phyloP scores from a whole-genome alignment of 2,888 invertebrate species.

The Arctia plantaginis region DNA sequence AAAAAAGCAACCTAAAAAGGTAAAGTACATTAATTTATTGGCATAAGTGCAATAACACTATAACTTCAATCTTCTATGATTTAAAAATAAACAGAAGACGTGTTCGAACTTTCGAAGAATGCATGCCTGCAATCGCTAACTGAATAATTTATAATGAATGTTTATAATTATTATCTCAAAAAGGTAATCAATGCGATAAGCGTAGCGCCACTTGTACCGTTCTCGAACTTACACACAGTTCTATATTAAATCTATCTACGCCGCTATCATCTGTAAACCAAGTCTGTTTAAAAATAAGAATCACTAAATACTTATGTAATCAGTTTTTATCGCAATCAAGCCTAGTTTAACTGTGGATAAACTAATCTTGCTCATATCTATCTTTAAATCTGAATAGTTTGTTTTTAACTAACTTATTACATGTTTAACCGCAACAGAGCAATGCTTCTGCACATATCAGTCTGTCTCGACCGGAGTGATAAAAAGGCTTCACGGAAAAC shows the following conservation, averaged over 20 bases:
- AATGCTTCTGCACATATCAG: too few relatives aligned
- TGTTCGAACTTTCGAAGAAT: constrained; percentile 25
- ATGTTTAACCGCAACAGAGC: too few relatives aligned
- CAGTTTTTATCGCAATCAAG: constrained; percentile 20
- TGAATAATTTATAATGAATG: constrained; percentile 9
- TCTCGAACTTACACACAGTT: not conserved
- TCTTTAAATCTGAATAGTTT: not conserved
- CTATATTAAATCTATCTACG: not conserved
- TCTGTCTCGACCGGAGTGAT: too few relatives aligned
- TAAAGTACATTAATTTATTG: too few relatives aligned
- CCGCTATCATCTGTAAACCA: not conserved
- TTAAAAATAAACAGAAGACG: not conserved
- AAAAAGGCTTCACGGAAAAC: too few relatives aligned
- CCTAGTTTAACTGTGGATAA: not conserved
- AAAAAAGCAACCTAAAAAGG: too few relatives aligned
- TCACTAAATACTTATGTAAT: constrained; percentile 12
- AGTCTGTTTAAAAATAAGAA: not conserved
- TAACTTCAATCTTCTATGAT: not conserved
- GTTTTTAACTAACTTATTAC: too few relatives aligned
- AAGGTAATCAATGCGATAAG: constrained; percentile 11
- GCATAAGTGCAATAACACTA: too few relatives aligned
- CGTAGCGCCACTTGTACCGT: constrained; percentile 2
- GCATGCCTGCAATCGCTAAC: constrained; percentile 9
- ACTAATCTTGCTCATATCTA: not conserved
- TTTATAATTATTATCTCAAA: constrained; percentile 15